Conservation (phyloP, 2,113 vertebrate genomes). For the Brachirus orientalis region DNA sequence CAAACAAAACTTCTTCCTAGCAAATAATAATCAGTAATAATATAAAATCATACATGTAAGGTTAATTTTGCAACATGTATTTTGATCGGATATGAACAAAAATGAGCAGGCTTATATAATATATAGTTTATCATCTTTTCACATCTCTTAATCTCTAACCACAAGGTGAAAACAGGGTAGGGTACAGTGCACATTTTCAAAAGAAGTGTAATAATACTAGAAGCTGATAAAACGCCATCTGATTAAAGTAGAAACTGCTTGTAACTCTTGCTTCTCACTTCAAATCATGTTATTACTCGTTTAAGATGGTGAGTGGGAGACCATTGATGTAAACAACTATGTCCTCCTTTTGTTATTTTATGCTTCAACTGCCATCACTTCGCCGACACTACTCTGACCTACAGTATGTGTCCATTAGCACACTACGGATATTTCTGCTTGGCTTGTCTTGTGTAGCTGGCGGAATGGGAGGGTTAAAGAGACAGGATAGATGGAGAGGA, state of each 20-base stretch:
- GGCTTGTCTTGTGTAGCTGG: slow-evolving; percentile 18
- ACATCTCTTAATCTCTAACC: no score
- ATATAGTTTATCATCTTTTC: neutral
- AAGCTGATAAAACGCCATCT: neutral
- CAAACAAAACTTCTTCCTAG: neutral
- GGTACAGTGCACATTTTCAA: neutral
- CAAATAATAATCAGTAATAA: no score
- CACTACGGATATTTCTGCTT: slow-evolving; percentile 37
- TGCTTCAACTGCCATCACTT: slow-evolving; percentile 2
- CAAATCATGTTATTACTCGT: slow-evolving; percentile 8
- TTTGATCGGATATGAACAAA: neutral
- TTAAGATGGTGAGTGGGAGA: slow-evolving; percentile 15
- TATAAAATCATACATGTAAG: no score
- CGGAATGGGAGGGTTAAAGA: neutral
- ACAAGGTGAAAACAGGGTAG: no score
- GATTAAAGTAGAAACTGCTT: neutral
- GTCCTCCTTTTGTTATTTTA: slow-evolving; percentile 13
- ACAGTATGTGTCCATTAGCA: slow-evolving; percentile 64
- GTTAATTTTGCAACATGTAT: no score
- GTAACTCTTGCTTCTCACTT: slow-evolving; percentile 1
- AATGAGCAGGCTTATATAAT: neutral
- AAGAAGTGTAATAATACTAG: neutral
- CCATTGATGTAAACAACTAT: slow-evolving; percentile 11
- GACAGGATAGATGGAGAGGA: neutral
- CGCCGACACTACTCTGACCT: slow-evolving; percentile 18